A percentile compares a stretch with the other conserved stretches of the same genome.
phyloP scores from a whole-genome alignment of 2,113 vertebrate species.

The Papio anubis region DNA sequence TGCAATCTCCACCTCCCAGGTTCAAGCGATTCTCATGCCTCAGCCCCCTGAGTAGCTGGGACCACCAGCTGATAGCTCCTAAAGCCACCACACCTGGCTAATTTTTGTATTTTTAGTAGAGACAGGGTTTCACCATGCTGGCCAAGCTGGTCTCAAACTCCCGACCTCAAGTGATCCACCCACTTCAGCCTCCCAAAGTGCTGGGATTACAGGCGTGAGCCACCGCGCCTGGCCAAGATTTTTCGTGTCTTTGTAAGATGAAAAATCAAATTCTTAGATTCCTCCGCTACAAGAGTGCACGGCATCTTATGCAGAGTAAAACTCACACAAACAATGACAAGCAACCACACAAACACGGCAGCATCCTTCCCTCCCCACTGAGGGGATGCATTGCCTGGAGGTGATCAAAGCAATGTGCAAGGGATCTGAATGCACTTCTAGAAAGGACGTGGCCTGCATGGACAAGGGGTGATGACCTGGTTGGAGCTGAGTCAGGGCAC shows the following conservation, averaged over 20 bases:
- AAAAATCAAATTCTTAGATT: too few species aligned
- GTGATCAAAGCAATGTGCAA: not conserved
- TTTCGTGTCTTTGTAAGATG: not conserved
- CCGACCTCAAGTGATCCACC: too few species aligned
- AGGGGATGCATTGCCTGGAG: not conserved
- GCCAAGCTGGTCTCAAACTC: too few species aligned
- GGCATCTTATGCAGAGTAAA: not conserved
- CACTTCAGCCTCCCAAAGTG: too few species aligned
- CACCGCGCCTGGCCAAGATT: too few species aligned
- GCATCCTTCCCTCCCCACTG: not conserved
- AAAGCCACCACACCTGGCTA: not conserved
- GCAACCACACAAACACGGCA: rapidly evolving
- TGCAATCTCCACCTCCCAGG: not conserved
- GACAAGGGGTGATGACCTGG: rapidly evolving
- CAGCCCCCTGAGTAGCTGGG: not conserved
- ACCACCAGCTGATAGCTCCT: not conserved
- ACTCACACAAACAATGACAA: not conserved
- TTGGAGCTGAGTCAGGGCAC: not conserved
- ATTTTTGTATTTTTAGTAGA: too few species aligned
- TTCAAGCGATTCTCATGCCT: not conserved
- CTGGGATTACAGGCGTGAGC: too few species aligned
- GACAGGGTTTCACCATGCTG: too few species aligned
- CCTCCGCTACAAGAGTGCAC: rapidly evolving
- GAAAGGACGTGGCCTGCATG: rapidly evolving
- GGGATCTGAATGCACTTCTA: not conserved